Conservation (phyloP, 1,140 invertebrate genomes). For the Acyrthosiphon pisum region DNA sequence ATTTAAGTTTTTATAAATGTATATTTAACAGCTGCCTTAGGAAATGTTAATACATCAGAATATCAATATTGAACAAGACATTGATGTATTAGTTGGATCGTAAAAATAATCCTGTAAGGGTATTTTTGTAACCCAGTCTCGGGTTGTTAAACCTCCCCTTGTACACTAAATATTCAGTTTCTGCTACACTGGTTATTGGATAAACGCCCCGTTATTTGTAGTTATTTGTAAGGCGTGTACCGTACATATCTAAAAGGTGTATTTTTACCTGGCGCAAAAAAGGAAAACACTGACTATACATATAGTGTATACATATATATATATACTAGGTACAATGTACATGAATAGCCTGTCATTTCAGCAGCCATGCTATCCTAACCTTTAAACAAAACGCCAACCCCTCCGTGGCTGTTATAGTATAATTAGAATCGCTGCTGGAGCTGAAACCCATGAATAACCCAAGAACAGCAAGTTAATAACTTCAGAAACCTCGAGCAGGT, state of each 20-base stretch:
- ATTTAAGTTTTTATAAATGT: background rate
- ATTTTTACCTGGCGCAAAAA: slow-evolving; percentile 50
- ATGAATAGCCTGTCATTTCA: slow-evolving; percentile 43
- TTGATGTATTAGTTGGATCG: slow-evolving; percentile 15
- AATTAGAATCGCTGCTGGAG: slow-evolving; percentile 54
- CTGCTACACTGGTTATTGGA: slow-evolving; percentile 45
- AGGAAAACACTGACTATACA: slow-evolving; percentile 8
- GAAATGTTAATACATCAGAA: background rate
- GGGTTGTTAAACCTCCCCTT: background rate
- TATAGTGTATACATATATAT: background rate
- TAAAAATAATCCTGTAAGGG: background rate
- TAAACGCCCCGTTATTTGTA: slow-evolving; percentile 48
- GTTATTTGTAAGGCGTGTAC: slow-evolving; percentile 1
- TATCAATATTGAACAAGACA: slow-evolving; percentile 38
- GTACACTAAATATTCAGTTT: slow-evolving; percentile 45
- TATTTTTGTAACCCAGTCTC: background rate
- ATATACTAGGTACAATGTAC: background rate
- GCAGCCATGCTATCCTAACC: background rate
- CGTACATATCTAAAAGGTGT: slow-evolving; percentile 16
- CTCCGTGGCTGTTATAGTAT: background rate
- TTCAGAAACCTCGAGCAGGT: slow-evolving; percentile 20
- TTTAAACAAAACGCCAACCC: slow-evolving; percentile 43
- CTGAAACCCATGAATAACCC: slow-evolving; percentile 13
- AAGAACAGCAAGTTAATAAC: slow-evolving; percentile 23
- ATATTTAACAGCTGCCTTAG: slow-evolving; percentile 3